These are phyloP conservation scores for Daubentonia madagascariensis DNA, from an alignment of 2,113 vertebrate species.

Conservation along the genomic window DNA sequence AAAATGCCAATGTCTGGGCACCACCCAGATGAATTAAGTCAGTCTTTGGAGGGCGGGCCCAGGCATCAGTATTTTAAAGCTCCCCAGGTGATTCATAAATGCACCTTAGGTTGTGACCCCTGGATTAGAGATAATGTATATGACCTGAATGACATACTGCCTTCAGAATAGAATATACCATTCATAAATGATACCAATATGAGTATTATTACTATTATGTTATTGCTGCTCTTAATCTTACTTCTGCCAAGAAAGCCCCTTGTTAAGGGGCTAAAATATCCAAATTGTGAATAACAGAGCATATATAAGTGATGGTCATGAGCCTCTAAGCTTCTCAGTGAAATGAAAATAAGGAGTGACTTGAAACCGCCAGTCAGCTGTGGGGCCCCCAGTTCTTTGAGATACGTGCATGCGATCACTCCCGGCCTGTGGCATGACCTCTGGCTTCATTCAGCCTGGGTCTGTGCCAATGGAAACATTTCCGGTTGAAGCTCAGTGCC, in stretches of 20 bases:
- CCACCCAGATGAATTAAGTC: neutral
- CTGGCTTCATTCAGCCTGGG: neutral
- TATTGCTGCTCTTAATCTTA: neutral
- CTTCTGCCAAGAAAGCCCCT: neutral
- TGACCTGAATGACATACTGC: neutral
- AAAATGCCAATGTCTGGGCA: neutral
- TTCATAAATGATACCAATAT: neutral
- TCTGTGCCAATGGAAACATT: conserved; percentile 26
- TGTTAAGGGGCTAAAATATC: neutral
- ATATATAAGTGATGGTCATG: neutral
- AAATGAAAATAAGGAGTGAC: neutral
- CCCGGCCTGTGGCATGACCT: neutral
- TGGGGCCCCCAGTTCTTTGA: neutral
- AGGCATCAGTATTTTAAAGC: neutral
- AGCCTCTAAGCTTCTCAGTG: neutral
- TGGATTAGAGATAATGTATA: neutral
- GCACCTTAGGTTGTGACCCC: neutral
- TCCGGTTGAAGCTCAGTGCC: neutral
- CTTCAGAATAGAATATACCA: neutral
- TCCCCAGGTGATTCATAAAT: neutral
- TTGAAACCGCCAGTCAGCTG: neutral
- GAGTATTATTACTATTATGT: neutral
- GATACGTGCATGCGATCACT: neutral
- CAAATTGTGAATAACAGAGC: neutral
- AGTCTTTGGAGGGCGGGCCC: neutral